phyloP scores from a whole-genome alignment of 2,888 invertebrate species.

The Blera fallax region DNA sequence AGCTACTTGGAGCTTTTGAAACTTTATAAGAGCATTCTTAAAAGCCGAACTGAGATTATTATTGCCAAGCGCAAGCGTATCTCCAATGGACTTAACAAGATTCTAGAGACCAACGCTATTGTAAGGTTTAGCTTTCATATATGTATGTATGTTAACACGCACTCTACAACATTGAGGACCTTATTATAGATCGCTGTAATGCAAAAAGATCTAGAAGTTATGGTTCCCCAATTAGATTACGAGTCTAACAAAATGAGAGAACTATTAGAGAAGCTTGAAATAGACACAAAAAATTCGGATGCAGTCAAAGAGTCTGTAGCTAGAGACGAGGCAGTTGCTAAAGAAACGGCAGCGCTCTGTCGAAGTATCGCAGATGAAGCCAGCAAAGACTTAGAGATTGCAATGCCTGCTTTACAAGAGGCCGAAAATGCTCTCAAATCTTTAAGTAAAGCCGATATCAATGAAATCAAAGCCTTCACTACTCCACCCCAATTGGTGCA shows the following conservation, averaged over 20 bases:
- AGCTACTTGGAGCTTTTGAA: constrained; percentile 93
- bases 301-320: constrained; percentile 90
- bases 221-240: constrained; percentile 90
- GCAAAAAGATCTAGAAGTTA: constrained; percentile 90
- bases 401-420: constrained; percentile 92
- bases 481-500: constrained; percentile 93
- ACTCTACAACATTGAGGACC: not conserved
- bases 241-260: constrained; percentile 90
- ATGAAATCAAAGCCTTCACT: constrained; percentile 93
- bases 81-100: constrained; percentile 86
- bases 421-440: constrained; percentile 92
- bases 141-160: no score
- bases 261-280: constrained; percentile 88
- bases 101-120: constrained; percentile 80
- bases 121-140: constrained; percentile 71
- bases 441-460: constrained; percentile 94
- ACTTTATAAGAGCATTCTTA: constrained; percentile 88
- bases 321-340: constrained; percentile 92
- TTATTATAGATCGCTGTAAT: constrained; percentile 87
- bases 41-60: constrained; percentile 87
- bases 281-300: constrained; percentile 92
- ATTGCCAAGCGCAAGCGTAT: constrained; percentile 86
- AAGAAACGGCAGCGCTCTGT: constrained; percentile 92
- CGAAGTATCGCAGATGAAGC: constrained; percentile 93
- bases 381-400: constrained; percentile 92